Base-by-base conservation (phyloP, 2,888 invertebrate genomes). In the Pocota personata region DNA sequence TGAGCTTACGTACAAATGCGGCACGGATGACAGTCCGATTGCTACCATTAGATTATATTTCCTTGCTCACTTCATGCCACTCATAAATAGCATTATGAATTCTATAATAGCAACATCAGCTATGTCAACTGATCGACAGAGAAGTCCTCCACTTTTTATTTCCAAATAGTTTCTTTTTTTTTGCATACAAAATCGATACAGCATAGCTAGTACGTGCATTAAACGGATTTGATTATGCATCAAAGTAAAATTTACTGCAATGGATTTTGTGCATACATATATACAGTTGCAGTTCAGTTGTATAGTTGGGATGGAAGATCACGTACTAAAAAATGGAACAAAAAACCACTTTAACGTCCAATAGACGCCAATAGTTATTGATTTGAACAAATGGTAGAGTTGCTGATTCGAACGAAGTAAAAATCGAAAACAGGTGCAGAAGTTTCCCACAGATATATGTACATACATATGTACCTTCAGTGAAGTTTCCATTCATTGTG, bases 251-350 rank as follows among this genome's bases (percentile, higher is more conserved):
- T 79, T 62, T 57, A 79, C 48, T 55, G 52, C 79, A 62, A 55
- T 67, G 32, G 24, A n/a, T 48, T 27, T 46, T 12, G 48, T 24
- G n/a, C 32, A 67, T 48, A 50, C 24, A 16, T 4, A 24, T 64
- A 46, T 14, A 43, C 37, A 52, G 35, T 55, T 46, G 48, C 48
- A 64, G 37, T 71, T 35, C 24, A 62, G 16, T 55, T 30, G 30
- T 71, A 5, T 14, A 21, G 37, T 52, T 30, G 66, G 82, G 78
- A 83, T 78, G 66, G 72, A 66, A 72, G 72, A 60, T 73, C 82
- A 83, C 82, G 82, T 78, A 73, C 66, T 60, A 30, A 46, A 27
- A 83, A 78, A 83, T 78, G 66, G 71, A 83, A 82, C 82, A 76
- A 62, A 69, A 82, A 82, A 69, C 21, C 0, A 62, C 32, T 55